Conservation (phyloP, 2,888 invertebrate species). For the Thalpophila matura region DNA sequence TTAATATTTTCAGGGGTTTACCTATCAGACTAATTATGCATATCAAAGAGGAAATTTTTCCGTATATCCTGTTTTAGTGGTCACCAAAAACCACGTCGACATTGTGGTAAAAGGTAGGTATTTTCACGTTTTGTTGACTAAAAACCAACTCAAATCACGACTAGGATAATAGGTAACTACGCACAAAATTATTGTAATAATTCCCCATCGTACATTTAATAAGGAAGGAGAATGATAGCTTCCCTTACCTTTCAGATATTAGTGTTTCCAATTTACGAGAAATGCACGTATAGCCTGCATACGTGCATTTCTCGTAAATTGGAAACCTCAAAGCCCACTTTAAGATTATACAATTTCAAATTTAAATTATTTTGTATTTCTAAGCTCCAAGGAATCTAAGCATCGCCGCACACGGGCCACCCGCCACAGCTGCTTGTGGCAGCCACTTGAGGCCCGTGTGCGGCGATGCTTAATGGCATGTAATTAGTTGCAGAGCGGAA, state of each 20-base stretch:
- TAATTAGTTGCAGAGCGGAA: constrained; percentile 35
- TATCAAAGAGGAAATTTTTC: constrained; percentile 13
- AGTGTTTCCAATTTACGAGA: constrained; percentile 18
- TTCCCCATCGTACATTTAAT: constrained; percentile 5
- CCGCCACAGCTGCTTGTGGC: no score
- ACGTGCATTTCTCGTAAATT: no score
- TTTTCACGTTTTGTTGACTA: neutral
- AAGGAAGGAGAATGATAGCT: constrained; percentile 15
- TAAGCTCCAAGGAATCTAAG: constrained; percentile 28
- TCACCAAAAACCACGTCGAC: constrained; percentile 15
- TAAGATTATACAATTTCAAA: constrained; percentile 21
- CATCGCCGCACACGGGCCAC: no score
- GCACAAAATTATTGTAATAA: constrained; percentile 5
- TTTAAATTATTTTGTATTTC: constrained; percentile 29
- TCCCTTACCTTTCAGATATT: constrained; percentile 10
- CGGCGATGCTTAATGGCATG: no score
- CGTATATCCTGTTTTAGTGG: constrained; percentile 23
- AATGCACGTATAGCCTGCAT: constrained; percentile 7
- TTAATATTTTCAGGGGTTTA: constrained; percentile 2
- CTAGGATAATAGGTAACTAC: neutral
- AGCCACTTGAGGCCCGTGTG: no score
- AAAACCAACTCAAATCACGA: neutral
- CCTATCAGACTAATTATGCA: neutral
- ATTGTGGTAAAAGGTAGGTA: neutral
- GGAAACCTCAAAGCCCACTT: constrained; percentile 11